Evolutionary conservation across 2,888 invertebrate species (phyloP).

Genomic region (Phalangium opilio): DNA sequence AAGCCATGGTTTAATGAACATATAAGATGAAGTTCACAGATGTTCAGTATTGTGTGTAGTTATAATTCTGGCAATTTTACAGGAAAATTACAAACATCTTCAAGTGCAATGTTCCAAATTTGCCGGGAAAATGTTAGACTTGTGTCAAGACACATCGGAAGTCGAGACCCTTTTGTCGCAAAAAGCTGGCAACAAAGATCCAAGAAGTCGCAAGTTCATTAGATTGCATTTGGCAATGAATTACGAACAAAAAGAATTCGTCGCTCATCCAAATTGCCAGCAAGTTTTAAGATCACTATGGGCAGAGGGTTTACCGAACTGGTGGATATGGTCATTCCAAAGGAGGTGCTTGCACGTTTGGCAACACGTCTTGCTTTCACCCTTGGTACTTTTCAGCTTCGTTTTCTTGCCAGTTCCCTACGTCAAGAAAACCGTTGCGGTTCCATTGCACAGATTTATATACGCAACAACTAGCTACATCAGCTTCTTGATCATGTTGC

Average conservation of each 20-base stretch:
- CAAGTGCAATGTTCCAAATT: slow-evolving; percentile 25
- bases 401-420: slow-evolving; percentile 14
- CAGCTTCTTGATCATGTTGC: slow-evolving; percentile 47
- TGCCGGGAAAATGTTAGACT: slow-evolving; percentile 25
- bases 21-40: too few species aligned
- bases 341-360: slow-evolving; percentile 11
- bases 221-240: slow-evolving; percentile 51
- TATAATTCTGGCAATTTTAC: too few species aligned
- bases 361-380: slow-evolving; percentile 14
- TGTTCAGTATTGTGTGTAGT: too few species aligned
- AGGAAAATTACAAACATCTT: slow-evolving; percentile 26
- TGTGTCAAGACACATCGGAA: slow-evolving; percentile 27
- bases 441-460: slow-evolving; percentile 56
- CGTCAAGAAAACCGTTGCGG: slow-evolving; percentile 23
- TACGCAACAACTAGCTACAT: slow-evolving; percentile 49
- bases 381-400: slow-evolving; percentile 10
- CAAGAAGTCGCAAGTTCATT: slow-evolving; percentile 42
- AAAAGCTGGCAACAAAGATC: slow-evolving; percentile 32
- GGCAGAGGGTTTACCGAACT: slow-evolving; percentile 14
- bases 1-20: too few species aligned
- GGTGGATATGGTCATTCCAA: slow-evolving; percentile 13
- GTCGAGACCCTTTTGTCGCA: slow-evolving; percentile 47
- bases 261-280: slow-evolving; percentile 59
- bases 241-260: slow-evolving; percentile 50
- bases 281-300: slow-evolving; percentile 31